Conservation (phyloP, 2,113 vertebrate genomes). For the Dipodomys spectabilis region DNA sequence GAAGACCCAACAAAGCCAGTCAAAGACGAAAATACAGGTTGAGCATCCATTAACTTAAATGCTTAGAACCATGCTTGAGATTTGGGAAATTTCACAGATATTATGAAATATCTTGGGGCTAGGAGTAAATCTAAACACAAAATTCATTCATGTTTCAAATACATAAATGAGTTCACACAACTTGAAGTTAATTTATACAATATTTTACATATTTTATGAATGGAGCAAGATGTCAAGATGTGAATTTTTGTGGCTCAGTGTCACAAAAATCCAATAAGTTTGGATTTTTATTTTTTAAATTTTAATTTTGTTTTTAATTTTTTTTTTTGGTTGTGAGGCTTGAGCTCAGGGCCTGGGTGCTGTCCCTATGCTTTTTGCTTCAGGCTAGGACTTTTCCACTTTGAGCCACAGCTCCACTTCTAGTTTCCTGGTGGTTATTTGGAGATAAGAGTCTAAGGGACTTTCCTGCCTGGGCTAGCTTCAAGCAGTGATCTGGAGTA, state of each 20-base stretch:
- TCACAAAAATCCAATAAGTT: too few species aligned
- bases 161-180: background rate
- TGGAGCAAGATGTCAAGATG: background rate
- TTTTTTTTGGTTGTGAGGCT: too few species aligned
- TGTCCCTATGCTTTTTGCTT: too few species aligned
- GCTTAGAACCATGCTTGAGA: background rate
- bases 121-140: background rate
- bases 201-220: background rate
- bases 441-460: too few species aligned
- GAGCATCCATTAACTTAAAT: background rate
- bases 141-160: background rate
- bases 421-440: too few species aligned
- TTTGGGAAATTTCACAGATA: background rate
- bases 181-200: too few species aligned
- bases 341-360: background rate
- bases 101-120: background rate
- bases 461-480: too few species aligned
- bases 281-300: background rate
- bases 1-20: background rate
- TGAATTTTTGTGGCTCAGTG: background rate
- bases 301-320: background rate
- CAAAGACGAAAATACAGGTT: background rate
- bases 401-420: too few species aligned
- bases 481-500: too few species aligned
- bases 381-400: too few species aligned